Evolutionary conservation across 2,888 invertebrate genomes (phyloP).

Genomic region (Eubasilissa splendida): DNA sequence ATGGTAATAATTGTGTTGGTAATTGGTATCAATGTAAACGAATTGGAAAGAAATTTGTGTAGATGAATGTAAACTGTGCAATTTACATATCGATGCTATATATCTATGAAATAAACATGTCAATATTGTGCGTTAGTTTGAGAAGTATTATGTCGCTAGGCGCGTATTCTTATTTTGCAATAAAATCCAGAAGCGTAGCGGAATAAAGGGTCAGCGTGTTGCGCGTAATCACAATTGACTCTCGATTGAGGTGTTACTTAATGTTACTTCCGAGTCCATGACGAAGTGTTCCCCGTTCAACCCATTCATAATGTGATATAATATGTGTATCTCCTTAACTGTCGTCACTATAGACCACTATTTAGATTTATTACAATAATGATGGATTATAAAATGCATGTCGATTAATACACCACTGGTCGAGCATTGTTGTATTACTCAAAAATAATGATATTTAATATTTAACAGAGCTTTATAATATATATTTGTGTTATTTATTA

Average conservation of each 20-base stretch:
- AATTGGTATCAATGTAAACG: constrained; percentile 10
- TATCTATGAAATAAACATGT: constrained; percentile 26
- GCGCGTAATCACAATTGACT: too few relatives aligned
- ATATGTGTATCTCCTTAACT: constrained; percentile 7
- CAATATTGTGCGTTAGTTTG: constrained; percentile 10
- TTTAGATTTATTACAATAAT: not conserved
- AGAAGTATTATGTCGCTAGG: not conserved
- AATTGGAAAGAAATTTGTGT: not conserved
- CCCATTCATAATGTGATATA: constrained; percentile 15
- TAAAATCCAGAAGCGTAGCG: too few relatives aligned
- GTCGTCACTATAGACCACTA: not conserved
- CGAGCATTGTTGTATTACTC: not conserved
- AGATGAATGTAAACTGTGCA: constrained; percentile 2
- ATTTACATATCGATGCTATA: constrained; percentile 30
- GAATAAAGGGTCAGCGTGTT: too few relatives aligned
- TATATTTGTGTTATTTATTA: constrained; percentile 16
- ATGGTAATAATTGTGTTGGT: constrained; percentile 6
- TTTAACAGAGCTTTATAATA: constrained; percentile 30
- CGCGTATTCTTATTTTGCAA: too few relatives aligned
- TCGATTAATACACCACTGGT: not conserved
- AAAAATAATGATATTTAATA: constrained; percentile 14
- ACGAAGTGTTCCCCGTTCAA: not conserved
- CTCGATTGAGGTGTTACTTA: too few relatives aligned
- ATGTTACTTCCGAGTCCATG: not conserved
- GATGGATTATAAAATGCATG: not conserved